Base-by-base conservation (phyloP, 2,888 invertebrate genomes). In the Drosophila multiciliata region DNA sequence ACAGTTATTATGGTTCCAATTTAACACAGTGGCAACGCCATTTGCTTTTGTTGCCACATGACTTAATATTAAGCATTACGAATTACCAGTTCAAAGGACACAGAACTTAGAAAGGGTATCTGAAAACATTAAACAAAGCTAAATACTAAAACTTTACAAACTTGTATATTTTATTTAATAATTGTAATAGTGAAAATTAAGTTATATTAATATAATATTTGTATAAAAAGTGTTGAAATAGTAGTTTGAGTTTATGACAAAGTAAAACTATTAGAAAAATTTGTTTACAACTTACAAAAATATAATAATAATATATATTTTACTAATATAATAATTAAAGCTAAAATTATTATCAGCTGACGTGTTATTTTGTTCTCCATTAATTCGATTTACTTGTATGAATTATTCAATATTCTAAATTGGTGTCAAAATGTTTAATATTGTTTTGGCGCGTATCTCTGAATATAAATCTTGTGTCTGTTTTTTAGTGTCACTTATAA, bases 1-100 rank as follows among this genome's bases (percentile, higher is more conserved):
- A 59, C 66, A 45, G 57, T 76, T 84, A 84, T 71, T 82, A 78
- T 52, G 52, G 49, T 59, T 33, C 12, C 20, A 40, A 6, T 35
- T 52, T 33, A 29, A 40, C 20, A 33, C n/a, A 53, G 23, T 20
- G 53, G n/a, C 9, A 40, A 23, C 20, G 35, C 59, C 5, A 26
- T 0, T n/a, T 11, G n/a, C 15, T 33, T 26, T 17, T 36, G 15
- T 15, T 23, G 11, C 54, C 17, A 54, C 15, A 11, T 7, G 5
- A 26, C 4, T 33, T 23, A 9, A n/a, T 23, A 54, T 54, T 36
- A 3, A 15, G 15, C n/a, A 33, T 15, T 20, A 33, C 20, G 7
- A 20, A 52, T 3, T 17, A 33, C 23, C 5, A 7, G 12, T 20
- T 20, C 20, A n/a, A 4, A 55, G 26, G 36, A 36, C n/a, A 26